phyloP scores from a whole-genome alignment of 2,888 invertebrate species.

The Caenorhabditis virilis region DNA sequence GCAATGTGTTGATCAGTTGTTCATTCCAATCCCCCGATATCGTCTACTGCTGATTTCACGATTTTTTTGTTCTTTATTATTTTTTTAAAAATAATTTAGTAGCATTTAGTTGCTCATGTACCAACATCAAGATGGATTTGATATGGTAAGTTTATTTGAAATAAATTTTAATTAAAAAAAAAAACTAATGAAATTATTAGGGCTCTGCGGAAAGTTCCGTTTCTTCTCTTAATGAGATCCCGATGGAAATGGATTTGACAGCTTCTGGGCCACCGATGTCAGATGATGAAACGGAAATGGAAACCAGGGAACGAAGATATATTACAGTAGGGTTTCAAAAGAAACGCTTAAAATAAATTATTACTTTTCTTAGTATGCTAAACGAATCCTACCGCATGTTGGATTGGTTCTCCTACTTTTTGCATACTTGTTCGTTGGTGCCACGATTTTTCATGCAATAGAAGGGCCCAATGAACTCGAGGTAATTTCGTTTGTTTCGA shows the following conservation, averaged over 20 bases:
- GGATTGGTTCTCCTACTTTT: slow-evolving; percentile 66
- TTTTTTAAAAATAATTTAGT: neutral
- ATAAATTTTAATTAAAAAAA: neutral
- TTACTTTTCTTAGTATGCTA: slow-evolving; percentile 51
- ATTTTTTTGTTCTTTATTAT: neutral
- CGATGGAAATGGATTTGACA: slow-evolving; percentile 64
- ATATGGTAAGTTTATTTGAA: slow-evolving; percentile 18
- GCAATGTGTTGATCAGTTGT: neutral
- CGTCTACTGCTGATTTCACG: neutral
- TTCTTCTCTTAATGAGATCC: slow-evolving; percentile 58
- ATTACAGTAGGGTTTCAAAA: slow-evolving; percentile 24
- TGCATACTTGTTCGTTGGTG: slow-evolving; percentile 65
- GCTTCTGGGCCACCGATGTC: slow-evolving; percentile 56
- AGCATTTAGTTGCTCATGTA: neutral
- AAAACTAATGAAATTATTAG: slow-evolving; percentile 14
- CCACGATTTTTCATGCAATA: slow-evolving; percentile 63
- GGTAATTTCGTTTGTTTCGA: slow-evolving; percentile 37
- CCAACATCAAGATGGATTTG: slow-evolving; percentile 27
- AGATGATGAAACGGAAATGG: slow-evolving; percentile 57
- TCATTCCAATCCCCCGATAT: neutral
- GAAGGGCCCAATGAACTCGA: slow-evolving; percentile 64
- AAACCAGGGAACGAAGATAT: slow-evolving; percentile 44
- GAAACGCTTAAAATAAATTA: neutral
- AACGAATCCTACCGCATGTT: slow-evolving; percentile 67
- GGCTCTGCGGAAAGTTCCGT: slow-evolving; percentile 48